These are phyloP conservation scores for Sialis lutaria DNA, from an alignment of 2,888 invertebrate species.

Conservation along the genomic window DNA sequence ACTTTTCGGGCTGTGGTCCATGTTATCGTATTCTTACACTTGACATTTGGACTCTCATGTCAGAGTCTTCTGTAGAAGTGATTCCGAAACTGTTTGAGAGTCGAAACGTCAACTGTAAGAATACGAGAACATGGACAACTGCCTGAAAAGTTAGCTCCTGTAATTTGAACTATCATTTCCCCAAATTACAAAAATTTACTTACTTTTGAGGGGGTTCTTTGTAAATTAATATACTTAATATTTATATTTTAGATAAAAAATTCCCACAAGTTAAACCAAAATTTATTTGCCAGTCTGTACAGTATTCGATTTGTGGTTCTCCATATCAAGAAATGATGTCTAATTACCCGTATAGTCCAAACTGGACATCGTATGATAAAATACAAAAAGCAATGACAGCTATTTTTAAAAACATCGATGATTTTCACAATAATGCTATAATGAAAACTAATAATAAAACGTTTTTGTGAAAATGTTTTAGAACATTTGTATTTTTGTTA, in stretches of 20 bases:
- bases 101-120: no score
- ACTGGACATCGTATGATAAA: constrained; percentile 18
- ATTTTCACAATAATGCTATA: background rate
- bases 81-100: no score
- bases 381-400: constrained; percentile 16
- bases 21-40: no score
- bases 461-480: background rate
- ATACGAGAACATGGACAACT: no score
- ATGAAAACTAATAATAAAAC: background rate
- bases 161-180: no score
- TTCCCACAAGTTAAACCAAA: constrained; percentile 39
- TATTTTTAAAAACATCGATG: constrained; percentile 14
- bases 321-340: constrained; percentile 13
- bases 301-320: constrained; percentile 20
- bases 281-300: constrained; percentile 35
- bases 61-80: no score
- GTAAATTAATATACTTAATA: constrained; percentile 5
- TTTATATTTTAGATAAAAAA: constrained; percentile 16
- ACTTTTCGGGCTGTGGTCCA: no score
- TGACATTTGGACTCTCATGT: no score
- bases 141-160: no score
- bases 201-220: no score
- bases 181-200: no score
- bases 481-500: no score
- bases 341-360: constrained; percentile 19